These are phyloP conservation scores for Actinernus sp. DNA, from an alignment of 92 coral and sea anemone species.

Conservation along the genomic window DNA sequence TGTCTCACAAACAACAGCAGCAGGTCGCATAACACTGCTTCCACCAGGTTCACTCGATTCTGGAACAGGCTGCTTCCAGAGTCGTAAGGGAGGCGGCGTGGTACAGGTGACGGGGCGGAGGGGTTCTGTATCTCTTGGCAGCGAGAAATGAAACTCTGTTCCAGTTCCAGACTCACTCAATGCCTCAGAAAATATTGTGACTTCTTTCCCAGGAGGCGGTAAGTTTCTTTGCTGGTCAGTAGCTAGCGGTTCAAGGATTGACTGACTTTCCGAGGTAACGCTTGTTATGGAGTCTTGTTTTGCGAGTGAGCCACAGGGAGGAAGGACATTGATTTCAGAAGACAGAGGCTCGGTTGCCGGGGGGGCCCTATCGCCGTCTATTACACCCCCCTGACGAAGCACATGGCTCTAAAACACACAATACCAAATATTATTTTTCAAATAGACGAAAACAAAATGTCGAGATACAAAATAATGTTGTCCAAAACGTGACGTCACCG, in stretches of 20 bases:
- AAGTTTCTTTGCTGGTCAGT: conserved; percentile 1
- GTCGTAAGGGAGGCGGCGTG: conserved; percentile 78
- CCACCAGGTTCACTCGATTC: conserved; percentile 24
- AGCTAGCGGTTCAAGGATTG: conserved; percentile 35
- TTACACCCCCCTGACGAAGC: too few relatives aligned
- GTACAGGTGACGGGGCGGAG: conserved; percentile 70
- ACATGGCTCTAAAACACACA: too few relatives aligned
- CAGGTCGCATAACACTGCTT: conserved; percentile 17
- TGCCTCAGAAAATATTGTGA: conserved; percentile 70
- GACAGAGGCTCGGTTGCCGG: too few relatives aligned
- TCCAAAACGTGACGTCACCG: too few relatives aligned
- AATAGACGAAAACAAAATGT: too few relatives aligned
- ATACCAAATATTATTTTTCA: too few relatives aligned
- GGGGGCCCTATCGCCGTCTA: too few relatives aligned
- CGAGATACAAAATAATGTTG: too few relatives aligned
- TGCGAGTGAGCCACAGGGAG: conserved; percentile 9
- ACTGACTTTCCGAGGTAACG: conserved; percentile 18
- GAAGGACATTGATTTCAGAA: conserved; percentile 13
- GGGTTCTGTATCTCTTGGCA: conserved; percentile 71
- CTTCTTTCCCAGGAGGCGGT: too few relatives aligned
- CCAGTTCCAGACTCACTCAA: conserved; percentile 77
- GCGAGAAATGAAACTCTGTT: conserved; percentile 81
- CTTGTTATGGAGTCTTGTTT: conserved; percentile 1
- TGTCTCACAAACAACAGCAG: conserved; percentile 56
- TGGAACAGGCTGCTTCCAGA: conserved; percentile 43